Base-by-base conservation (phyloP, 2,797 vertebrate species). In the Scleropages formosus region DNA sequence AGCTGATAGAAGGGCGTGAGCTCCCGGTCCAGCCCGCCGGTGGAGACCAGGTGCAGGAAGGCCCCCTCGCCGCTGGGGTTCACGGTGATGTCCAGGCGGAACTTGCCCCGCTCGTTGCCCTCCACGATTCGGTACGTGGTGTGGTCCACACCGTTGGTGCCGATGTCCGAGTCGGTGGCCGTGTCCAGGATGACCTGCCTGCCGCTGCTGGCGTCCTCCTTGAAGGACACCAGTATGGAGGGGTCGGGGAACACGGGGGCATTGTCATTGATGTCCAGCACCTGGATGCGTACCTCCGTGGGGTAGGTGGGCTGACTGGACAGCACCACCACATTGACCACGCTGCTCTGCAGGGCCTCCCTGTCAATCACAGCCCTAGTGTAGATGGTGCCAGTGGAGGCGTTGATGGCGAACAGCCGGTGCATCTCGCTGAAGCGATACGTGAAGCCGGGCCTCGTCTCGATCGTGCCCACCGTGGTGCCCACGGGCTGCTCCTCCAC, bases 291-390 rank as follows among this genome's bases (percentile, higher is more conserved):
- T 80, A 99, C 98, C 83, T 99, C 98, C 0, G 96, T 99, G 59
- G 97, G 98, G 82, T 99, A 98, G 0, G 96, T 98, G 49, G 98
- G 97, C 44, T 98, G 94, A 81, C 97, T 98, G 89, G 98, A 99
- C 26, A 99, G 93, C 79, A 99, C 98, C 87, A 99, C 97, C 15
- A 99, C 90, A 80, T 98, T 97, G 83, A 99, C 93, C 79, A 97
- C 93, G 77, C 95, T 95, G 78, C 94, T 95, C 66, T 93, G 89
- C 82, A 99, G 75, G 66, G 92, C 80, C 87, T 99, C 97, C 3
- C 98, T 91, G 91, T 99, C 96, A 78, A 99, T 98, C 85, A 93
- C 92, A 1, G 95, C 85, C 0, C 94, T 95, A 68, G 97, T 97
- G 88, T 89, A 93, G 63, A 99, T 94, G 3, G 92, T 92, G 0